Conservation (phyloP, 2,888 invertebrate genomes). For the Xiphydria camelus region DNA sequence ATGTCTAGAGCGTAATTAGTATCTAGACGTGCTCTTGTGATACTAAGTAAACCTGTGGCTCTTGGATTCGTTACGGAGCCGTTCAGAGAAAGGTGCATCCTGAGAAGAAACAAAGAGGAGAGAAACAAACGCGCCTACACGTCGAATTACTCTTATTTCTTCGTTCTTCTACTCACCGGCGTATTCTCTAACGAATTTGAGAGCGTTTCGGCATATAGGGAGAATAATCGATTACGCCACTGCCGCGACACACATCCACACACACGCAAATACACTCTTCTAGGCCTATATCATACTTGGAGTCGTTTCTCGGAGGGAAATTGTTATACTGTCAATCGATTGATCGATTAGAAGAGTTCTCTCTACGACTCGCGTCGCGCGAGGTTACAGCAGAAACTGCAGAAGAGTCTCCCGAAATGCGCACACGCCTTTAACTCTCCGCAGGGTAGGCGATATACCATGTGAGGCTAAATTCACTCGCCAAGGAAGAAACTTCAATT, state of each 20-base stretch:
- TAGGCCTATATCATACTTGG: too few relatives aligned
- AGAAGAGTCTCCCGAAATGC: too few relatives aligned
- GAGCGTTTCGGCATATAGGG: constrained; percentile 17
- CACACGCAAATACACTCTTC: too few relatives aligned
- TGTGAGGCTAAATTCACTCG: too few relatives aligned
- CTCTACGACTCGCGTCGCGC: too few relatives aligned
- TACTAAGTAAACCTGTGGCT: constrained; percentile 43
- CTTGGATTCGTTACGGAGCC: constrained; percentile 33
- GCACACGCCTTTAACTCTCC: too few relatives aligned
- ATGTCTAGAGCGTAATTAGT: constrained; percentile 31
- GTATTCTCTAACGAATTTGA: constrained; percentile 14
- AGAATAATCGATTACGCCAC: constrained; percentile 13
- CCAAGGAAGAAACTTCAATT: too few relatives aligned
- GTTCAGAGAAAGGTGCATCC: constrained; percentile 21
- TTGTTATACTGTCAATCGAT: constrained; percentile 21
- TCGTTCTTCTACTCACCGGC: constrained; percentile 11
- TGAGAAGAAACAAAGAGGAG: constrained; percentile 9
- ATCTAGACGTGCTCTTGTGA: constrained; percentile 50
- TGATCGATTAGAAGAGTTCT: constrained; percentile 24
- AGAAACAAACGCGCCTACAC: constrained; percentile 5
- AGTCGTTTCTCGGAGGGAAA: too few relatives aligned
- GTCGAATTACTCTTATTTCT: constrained; percentile 3
- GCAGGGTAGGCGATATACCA: too few relatives aligned
- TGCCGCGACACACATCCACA: too few relatives aligned
- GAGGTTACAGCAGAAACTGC: too few relatives aligned